Conservation (phyloP, 1,140 invertebrate species). For the Brachionus koreanus region DNA sequence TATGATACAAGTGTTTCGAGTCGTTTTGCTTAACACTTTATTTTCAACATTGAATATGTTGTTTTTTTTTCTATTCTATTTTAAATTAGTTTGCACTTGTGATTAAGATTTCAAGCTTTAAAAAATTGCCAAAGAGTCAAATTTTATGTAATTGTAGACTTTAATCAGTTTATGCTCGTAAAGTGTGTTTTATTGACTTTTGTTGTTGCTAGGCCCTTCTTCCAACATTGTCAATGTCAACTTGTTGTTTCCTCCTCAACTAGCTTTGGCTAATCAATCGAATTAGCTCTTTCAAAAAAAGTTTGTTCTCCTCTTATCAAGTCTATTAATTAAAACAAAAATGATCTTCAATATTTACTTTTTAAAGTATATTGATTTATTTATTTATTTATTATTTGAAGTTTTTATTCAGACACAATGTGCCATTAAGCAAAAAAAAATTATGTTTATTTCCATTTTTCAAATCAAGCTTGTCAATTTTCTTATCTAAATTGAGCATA, state of each 20-base stretch:
- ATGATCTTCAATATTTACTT: constrained; percentile 20
- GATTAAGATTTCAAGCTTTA: background rate
- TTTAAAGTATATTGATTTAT: background rate
- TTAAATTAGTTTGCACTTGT: constrained; percentile 7
- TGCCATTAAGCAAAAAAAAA: background rate
- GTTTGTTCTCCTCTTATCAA: background rate
- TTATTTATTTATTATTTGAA: background rate
- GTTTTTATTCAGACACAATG: constrained; percentile 5
- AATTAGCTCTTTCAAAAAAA: background rate
- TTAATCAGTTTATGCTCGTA: constrained; percentile 16
- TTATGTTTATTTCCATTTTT: background rate
- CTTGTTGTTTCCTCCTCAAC: background rate
- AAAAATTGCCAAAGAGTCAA: constrained; percentile 1
- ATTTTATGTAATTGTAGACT: constrained; percentile 35
- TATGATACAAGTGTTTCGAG: constrained; percentile 41
- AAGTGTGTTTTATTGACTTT: background rate
- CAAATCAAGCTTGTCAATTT: constrained; percentile 16
- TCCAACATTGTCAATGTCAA: background rate
- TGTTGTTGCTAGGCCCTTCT: background rate
- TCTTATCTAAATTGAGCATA: constrained; percentile 2
- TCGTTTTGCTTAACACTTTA: background rate
- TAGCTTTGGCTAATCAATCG: background rate
- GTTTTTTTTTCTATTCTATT: background rate
- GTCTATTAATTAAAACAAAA: constrained; percentile 32
- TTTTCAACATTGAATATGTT: background rate